Conservation (phyloP, 2,888 invertebrate species). For the Ornithoptera priamus region DNA sequence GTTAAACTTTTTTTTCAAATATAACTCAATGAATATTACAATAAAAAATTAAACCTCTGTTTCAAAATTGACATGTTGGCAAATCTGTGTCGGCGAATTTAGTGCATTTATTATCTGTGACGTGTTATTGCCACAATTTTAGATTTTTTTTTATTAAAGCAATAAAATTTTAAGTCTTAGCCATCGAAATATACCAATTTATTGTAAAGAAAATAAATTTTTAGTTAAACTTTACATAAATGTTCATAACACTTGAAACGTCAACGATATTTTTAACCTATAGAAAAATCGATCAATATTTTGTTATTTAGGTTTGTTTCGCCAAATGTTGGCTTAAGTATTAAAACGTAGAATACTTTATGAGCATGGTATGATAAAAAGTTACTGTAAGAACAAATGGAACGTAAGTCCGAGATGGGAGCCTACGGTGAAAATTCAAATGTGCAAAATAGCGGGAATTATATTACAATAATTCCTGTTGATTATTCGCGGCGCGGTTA, state of each 20-base stretch:
- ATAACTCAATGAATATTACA: not conserved
- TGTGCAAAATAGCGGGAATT: slow-evolving; percentile 76
- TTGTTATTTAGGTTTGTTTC: slow-evolving; percentile 1
- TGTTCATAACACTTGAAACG: not conserved
- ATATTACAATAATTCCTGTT: slow-evolving; percentile 81
- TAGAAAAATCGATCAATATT: slow-evolving; percentile 66
- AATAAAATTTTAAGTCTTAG: not conserved
- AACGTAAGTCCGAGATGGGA: slow-evolving; percentile 73
- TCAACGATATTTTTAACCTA: slow-evolving; percentile 11
- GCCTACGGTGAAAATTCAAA: slow-evolving; percentile 73
- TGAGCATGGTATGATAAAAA: slow-evolving; percentile 33
- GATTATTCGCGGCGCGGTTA: slow-evolving; percentile 79
- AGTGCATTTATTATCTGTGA: not conserved
- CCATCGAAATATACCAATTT: too few species aligned
- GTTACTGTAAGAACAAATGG: slow-evolving; percentile 51
- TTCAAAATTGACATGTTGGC: slow-evolving; percentile 15
- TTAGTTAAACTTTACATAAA: not conserved
- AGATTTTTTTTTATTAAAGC: not conserved
- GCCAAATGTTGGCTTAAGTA: not conserved
- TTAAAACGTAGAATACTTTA: not conserved
- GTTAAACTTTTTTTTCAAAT: not conserved
- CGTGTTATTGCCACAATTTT: not conserved
- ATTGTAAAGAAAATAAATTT: too few species aligned
- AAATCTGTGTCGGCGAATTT: not conserved
- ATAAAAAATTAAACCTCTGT: not conserved